A percentile compares a stretch with the other conserved stretches of the same genome.
Conservation (phyloP, 2,888 invertebrate genomes). For the Salticus scenicus region DNA sequence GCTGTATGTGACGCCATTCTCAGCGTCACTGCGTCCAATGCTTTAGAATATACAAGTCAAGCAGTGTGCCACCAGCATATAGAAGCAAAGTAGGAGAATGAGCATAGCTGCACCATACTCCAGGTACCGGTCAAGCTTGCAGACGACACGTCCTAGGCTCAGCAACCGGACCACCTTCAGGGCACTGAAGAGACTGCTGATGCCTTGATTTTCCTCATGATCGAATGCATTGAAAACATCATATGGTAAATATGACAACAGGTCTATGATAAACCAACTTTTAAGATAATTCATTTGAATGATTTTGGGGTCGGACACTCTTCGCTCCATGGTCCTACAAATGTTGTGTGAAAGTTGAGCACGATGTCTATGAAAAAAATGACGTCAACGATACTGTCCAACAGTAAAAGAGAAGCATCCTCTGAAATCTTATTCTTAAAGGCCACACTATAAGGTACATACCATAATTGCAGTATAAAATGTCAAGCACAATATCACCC, state of each 20-base stretch:
- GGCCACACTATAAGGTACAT: constrained; percentile 99
- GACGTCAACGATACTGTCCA: constrained; percentile 98
- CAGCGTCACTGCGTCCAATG: constrained; percentile 95
- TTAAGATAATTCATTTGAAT: constrained; percentile 99
- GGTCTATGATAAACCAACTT: constrained; percentile 99
- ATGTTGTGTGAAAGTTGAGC: constrained; percentile 99
- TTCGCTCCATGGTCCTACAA: constrained; percentile 88
- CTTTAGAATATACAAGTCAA: constrained; percentile 99
- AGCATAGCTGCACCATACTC: constrained; percentile 99
- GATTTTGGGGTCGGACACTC: constrained; percentile 98
- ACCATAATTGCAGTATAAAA: constrained; percentile 99
- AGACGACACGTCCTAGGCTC: constrained; percentile 96
- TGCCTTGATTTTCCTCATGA: constrained; percentile 97
- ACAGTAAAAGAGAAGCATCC: constrained; percentile 94
- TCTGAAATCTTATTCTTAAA: constrained; percentile 99
- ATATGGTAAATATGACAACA: constrained; percentile 98
- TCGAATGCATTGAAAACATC: constrained; percentile 99
- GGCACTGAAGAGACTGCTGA: constrained; percentile 98
- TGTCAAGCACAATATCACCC: constrained; percentile 99
- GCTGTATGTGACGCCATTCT: constrained; percentile 85
- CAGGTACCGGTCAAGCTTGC: constrained; percentile 98
- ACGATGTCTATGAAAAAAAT: constrained; percentile 99
- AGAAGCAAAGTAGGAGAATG: constrained; percentile 97
- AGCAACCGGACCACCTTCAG: constrained; percentile 98
- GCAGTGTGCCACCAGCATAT: constrained; percentile 99